Conservation (phyloP, 2,888 invertebrate species). For the Dynastes grantii region DNA sequence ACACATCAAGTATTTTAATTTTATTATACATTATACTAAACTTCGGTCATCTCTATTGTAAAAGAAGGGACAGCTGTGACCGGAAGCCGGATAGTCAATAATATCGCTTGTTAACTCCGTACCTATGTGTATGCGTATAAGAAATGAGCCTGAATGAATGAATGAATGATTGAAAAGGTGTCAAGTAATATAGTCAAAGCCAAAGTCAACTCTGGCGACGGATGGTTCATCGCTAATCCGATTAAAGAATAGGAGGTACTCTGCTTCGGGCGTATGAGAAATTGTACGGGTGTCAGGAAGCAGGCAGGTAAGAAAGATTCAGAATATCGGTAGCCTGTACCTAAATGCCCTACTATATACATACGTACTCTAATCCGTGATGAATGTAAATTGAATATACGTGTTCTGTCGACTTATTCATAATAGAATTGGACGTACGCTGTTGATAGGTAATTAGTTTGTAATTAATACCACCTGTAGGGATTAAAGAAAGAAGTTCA, state of each 20-base stretch:
- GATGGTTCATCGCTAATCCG: constrained; percentile 40
- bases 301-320: constrained; percentile 32
- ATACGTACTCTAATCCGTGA: constrained; percentile 24
- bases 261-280: constrained; percentile 6
- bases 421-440: constrained; percentile 10
- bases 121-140: constrained; percentile 14
- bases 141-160: constrained; percentile 29
- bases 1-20: constrained; percentile 1
- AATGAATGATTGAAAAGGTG: constrained; percentile 40
- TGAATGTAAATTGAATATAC: constrained; percentile 36
- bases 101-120: constrained; percentile 43
- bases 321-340: constrained; percentile 14
- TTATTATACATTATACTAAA: constrained; percentile 5
- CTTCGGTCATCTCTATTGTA: constrained; percentile 6
- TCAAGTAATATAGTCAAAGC: constrained; percentile 46
- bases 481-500: no score
- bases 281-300: constrained; percentile 26
- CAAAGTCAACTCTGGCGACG: constrained; percentile 29
- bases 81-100: constrained; percentile 45
- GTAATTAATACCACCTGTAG: constrained; percentile 5
- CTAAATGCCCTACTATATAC: background rate
- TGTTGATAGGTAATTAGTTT: background rate
- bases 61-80: constrained; percentile 36
- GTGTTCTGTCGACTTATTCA: constrained; percentile 6
- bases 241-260: constrained; percentile 39